Evolutionary conservation across 1,140 invertebrate genomes (phyloP).

Genomic region (Dendroctonus valens): DNA sequence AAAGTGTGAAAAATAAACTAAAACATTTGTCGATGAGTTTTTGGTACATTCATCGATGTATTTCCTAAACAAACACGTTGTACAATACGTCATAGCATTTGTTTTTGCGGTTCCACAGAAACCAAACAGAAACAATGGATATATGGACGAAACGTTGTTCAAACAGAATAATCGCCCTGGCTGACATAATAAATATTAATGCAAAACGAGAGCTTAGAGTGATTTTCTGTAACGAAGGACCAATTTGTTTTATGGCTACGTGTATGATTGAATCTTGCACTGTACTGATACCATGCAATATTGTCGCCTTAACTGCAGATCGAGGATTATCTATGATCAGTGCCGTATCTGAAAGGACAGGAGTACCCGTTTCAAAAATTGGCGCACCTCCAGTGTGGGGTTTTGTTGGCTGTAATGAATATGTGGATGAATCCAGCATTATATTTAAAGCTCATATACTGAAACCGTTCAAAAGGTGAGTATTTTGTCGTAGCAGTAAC

Average conservation of each 20-base stretch:
- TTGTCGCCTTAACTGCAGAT: slow-evolving; percentile 55
- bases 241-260: slow-evolving; percentile 55
- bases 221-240: slow-evolving; percentile 53
- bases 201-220: slow-evolving; percentile 46
- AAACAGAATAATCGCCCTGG: slow-evolving; percentile 29
- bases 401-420: slow-evolving; percentile 54
- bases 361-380: slow-evolving; percentile 51
- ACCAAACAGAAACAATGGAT: slow-evolving; percentile 23
- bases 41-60: no score
- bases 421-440: slow-evolving; percentile 52
- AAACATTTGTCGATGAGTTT: no score
- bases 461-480: slow-evolving; percentile 47
- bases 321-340: slow-evolving; percentile 50
- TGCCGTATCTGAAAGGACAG: slow-evolving; percentile 48
- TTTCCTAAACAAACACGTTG: no score
- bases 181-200: slow-evolving; percentile 50
- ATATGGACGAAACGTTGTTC: slow-evolving; percentile 36
- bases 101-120: slow-evolving; percentile 19
- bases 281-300: slow-evolving; percentile 49
- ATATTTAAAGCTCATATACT: slow-evolving; percentile 52
- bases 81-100: no score
- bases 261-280: slow-evolving; percentile 49
- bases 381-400: slow-evolving; percentile 58
- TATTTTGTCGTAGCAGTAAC: no score
- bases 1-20: no score